phyloP scores from a whole-genome alignment of 2,113 vertebrate genomes.

The Dasyprocta punctata region DNA sequence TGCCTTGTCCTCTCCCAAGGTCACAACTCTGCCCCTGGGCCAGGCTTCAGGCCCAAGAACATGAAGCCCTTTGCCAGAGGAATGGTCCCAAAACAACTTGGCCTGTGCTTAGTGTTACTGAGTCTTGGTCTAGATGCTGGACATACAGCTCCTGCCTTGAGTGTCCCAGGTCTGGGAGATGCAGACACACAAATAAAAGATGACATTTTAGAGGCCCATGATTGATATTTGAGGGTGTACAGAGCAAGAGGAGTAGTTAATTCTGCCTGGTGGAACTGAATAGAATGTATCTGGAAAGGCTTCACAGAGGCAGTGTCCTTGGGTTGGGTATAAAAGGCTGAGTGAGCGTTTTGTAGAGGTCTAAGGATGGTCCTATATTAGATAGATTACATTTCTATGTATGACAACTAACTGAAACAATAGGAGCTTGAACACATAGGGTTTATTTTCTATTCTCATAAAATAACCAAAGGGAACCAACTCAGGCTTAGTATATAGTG shows the following conservation, averaged over 20 bases:
- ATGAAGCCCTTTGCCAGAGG: not conserved
- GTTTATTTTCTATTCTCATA: not conserved
- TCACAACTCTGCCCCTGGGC: not conserved
- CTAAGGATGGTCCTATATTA: not conserved
- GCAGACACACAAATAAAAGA: not conserved
- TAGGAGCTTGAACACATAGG: not conserved
- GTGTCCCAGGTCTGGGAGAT: not conserved
- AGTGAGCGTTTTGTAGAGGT: not conserved
- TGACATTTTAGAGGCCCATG: not conserved
- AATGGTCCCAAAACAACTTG: not conserved
- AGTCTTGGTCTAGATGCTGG: not conserved
- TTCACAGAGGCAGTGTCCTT: not conserved
- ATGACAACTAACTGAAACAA: not conserved
- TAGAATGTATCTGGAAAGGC: not conserved
- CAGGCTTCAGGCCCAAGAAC: not conserved
- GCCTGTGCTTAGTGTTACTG: not conserved
- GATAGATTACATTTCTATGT: slow-evolving; percentile 36
- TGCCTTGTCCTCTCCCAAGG: not conserved
- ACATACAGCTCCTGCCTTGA: not conserved
- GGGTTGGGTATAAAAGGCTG: not conserved
- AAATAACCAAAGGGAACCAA: not conserved
- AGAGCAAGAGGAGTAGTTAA: not conserved
- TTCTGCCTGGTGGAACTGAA: not conserved
- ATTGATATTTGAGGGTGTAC: not conserved
- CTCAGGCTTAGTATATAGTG: not conserved